Evolutionary conservation across 2,888 invertebrate genomes (phyloP).

Genomic region (Drosophila diplacantha): DNA sequence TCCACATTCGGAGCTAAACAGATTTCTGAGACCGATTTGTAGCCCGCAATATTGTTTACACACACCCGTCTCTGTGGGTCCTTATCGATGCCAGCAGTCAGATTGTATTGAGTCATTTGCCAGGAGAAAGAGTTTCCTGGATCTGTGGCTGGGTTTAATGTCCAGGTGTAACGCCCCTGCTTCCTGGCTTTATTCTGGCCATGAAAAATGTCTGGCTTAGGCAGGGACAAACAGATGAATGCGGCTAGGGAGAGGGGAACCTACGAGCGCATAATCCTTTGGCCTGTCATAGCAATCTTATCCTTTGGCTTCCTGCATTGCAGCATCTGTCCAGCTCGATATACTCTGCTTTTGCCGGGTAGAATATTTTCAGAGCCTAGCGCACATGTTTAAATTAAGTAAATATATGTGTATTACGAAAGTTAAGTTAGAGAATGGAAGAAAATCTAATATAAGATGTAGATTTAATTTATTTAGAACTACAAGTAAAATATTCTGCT

Average conservation of each 20-base stretch:
- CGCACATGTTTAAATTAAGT: neutral
- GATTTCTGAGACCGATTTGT: slow-evolving; percentile 53
- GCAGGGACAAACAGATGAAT: slow-evolving; percentile 4
- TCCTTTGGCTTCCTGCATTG: slow-evolving; percentile 24
- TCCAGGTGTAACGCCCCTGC: slow-evolving; percentile 21
- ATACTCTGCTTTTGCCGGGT: slow-evolving; percentile 8
- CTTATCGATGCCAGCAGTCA: slow-evolving; percentile 45
- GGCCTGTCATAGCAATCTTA: slow-evolving; percentile 29
- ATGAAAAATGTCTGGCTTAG: slow-evolving; percentile 56
- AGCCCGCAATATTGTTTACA: slow-evolving; percentile 63
- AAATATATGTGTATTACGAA: neutral
- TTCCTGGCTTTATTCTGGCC: slow-evolving; percentile 23
- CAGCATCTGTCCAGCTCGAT: slow-evolving; percentile 22
- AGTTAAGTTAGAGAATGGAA: neutral
- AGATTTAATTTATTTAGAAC: neutral
- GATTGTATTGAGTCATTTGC: slow-evolving; percentile 63
- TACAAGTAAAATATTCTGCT: neutral
- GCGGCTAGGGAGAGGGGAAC: neutral
- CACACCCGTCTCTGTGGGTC: slow-evolving; percentile 58
- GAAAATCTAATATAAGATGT: neutral
- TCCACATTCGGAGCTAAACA: slow-evolving; percentile 37
- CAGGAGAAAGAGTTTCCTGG: slow-evolving; percentile 34
- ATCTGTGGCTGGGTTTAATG: slow-evolving; percentile 13
- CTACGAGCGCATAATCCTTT: slow-evolving; percentile 61
- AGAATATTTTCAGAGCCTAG: neutral